Evolutionary conservation across 2,797 vertebrate species (phyloP).

Genomic region (Scomberomorus guttatus): DNA sequence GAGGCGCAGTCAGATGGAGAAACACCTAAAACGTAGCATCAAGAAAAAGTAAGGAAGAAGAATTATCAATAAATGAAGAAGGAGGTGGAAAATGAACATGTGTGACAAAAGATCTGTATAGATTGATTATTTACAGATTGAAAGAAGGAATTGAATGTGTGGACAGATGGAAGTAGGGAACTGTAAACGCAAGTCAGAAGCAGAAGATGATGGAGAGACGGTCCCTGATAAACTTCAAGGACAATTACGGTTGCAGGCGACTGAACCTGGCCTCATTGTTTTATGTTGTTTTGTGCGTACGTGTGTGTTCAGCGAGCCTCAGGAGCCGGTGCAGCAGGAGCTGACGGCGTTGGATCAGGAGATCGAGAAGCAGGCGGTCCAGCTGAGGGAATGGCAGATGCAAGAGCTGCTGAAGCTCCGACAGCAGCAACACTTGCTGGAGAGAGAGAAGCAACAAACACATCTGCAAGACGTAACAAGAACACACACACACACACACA

Average conservation of each 20-base stretch:
- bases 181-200: neutral
- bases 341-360: slow-evolving; percentile 80
- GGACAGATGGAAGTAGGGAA: neutral
- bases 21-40: slow-evolving; percentile 78
- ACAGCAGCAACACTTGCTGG: slow-evolving; percentile 79
- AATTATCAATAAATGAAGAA: neutral
- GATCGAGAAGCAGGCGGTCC: slow-evolving; percentile 73
- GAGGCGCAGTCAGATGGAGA: slow-evolving; percentile 83
- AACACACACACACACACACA: slow-evolving; percentile 6
- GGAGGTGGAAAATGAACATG: neutral
- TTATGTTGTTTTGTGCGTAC: neutral
- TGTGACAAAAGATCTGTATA: neutral
- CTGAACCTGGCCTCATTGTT: neutral
- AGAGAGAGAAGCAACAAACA: slow-evolving; percentile 80
- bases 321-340: slow-evolving; percentile 69
- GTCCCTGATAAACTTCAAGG: neutral
- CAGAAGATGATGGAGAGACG: neutral
- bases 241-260: neutral
- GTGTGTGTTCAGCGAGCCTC: slow-evolving; percentile 72
- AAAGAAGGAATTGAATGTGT: neutral
- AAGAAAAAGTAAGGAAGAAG: slow-evolving; percentile 81
- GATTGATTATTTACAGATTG: neutral
- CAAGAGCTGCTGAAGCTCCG: slow-evolving; percentile 87
- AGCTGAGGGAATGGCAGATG: slow-evolving; percentile 87
- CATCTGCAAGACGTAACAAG: slow-evolving; percentile 86